Evolutionary conservation across 30 jellyfish, hydroid and myxozoan genomes (phyloP).

Genomic region (Phacellophora camtschatica): DNA sequence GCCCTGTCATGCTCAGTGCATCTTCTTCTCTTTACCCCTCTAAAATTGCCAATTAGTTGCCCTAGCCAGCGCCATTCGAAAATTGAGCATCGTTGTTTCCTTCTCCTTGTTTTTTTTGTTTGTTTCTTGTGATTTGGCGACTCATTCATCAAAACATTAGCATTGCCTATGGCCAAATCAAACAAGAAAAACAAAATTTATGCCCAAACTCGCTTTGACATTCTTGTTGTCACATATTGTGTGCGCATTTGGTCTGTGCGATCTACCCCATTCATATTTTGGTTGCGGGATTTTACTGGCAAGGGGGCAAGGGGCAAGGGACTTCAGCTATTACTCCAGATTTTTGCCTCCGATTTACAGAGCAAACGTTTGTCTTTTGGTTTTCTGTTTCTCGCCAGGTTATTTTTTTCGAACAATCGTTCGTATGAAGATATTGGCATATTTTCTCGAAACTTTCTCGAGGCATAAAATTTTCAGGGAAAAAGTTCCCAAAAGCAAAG

Average conservation of each 20-base stretch:
- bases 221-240: conserved; percentile 45
- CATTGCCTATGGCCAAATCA: conserved; percentile 69
- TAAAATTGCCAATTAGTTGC: conserved; percentile 18
- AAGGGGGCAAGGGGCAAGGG: conserved; percentile 72
- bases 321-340: conserved; percentile 37
- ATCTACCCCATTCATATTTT: conserved; percentile 81
- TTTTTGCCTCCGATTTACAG: conserved; percentile 1
- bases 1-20: background rate
- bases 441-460: background rate
- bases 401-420: background rate
- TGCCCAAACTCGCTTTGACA: conserved; percentile 66
- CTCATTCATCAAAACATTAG: conserved; percentile 38
- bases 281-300: conserved; percentile 38
- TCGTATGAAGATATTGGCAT: background rate
- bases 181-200: conserved; percentile 47
- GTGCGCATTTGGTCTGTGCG: conserved; percentile 66
- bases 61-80: background rate
- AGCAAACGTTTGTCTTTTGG: background rate
- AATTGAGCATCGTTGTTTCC: background rate
- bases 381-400: background rate
- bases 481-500: background rate
- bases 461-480: background rate
- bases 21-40: conserved; percentile 6
- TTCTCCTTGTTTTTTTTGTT: background rate
- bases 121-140: background rate